Evolutionary conservation across 2,797 vertebrate species (phyloP).

Genomic region (Argyrosomus regius): DNA sequence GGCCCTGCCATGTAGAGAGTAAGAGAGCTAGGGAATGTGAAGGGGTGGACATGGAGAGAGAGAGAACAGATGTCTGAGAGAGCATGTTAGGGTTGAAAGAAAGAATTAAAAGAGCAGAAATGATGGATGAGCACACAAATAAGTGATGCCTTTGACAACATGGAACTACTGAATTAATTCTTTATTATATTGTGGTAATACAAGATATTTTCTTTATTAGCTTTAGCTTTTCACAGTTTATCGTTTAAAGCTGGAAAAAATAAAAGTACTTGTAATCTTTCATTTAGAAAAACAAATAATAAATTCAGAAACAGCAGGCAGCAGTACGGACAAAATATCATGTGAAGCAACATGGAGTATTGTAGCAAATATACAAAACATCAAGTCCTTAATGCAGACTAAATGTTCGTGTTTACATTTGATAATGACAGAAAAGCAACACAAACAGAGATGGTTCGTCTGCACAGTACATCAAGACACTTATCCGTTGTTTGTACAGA

Average conservation of each 20-base stretch:
- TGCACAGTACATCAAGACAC: slow-evolving; percentile 3
- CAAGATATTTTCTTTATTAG: background rate
- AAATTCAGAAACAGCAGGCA: background rate
- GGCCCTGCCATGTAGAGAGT: slow-evolving; percentile 33
- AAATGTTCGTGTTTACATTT: background rate
- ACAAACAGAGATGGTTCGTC: background rate
- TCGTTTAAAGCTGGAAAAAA: background rate
- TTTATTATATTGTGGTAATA: background rate
- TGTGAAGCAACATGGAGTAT: background rate
- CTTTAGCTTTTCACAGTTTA: background rate
- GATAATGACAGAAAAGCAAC: background rate
- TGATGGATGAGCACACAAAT: background rate
- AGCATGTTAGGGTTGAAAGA: slow-evolving; percentile 8
- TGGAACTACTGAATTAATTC: background rate
- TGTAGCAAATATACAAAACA: background rate
- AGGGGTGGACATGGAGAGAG: background rate
- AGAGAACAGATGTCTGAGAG: slow-evolving; percentile 20
- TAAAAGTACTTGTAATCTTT: background rate
- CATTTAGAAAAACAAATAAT: background rate
- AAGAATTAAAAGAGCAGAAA: slow-evolving; percentile 31
- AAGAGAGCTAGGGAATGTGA: slow-evolving; percentile 15
- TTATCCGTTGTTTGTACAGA: background rate
- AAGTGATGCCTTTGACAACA: slow-evolving; percentile 5
- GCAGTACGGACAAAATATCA: background rate
- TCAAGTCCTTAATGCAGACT: background rate